Evolutionary conservation across 2,888 invertebrate genomes (phyloP).

Genomic region (Zele albiditarsus): DNA sequence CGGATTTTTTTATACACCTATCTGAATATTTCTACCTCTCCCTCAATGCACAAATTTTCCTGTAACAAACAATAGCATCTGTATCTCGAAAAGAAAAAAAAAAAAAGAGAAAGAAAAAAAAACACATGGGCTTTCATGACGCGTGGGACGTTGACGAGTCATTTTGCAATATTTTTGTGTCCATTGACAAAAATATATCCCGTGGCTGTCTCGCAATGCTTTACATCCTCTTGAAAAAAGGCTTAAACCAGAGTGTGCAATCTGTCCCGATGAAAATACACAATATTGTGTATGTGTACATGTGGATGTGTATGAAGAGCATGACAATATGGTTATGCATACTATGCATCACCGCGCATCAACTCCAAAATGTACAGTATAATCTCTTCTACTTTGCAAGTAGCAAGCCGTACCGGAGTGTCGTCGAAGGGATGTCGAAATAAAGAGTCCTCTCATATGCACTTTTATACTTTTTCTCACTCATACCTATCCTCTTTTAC

Average conservation of each 20-base stretch:
- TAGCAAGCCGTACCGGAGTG: conserved; percentile 28
- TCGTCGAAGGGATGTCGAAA: conserved; percentile 33
- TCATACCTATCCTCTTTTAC: conserved; percentile 18
- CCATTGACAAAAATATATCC: conserved; percentile 34
- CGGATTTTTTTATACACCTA: not conserved
- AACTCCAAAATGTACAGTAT: conserved; percentile 11
- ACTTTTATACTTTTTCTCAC: conserved; percentile 3
- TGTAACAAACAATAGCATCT: conserved; percentile 4
- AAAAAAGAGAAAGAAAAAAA: too few species aligned
- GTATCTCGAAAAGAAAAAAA: too few species aligned
- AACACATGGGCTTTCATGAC: conserved; percentile 30
- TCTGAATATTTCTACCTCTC: not conserved
- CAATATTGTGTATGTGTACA: conserved; percentile 16
- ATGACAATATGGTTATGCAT: conserved; percentile 4
- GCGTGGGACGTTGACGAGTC: conserved; percentile 4
- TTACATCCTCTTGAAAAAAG: conserved; percentile 52
- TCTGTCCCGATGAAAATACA: conserved; percentile 52
- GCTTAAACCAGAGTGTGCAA: conserved; percentile 53
- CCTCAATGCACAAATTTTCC: not conserved
- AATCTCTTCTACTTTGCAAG: conserved; percentile 14
- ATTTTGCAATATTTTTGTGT: conserved; percentile 34
- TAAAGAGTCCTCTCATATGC: conserved; percentile 31
- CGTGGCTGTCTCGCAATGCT: conserved; percentile 15
- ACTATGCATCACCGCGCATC: not conserved
- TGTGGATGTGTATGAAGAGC: not conserved